Evolutionary conservation across 53 echinoderm and acorn worm genomes (phyloP).

Genomic region (Mesocentrotus franciscanus): DNA sequence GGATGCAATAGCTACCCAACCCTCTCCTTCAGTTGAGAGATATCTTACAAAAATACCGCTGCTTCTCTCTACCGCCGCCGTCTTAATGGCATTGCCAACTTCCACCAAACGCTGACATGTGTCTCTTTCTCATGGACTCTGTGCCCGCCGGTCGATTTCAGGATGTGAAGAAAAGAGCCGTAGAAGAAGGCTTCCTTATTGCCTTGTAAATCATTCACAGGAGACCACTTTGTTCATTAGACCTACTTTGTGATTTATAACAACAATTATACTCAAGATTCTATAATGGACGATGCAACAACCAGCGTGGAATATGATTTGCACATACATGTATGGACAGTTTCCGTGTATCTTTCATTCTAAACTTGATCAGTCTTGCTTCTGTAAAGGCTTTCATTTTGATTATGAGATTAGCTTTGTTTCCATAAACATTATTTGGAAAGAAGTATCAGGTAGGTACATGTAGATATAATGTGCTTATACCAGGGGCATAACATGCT

Average conservation of each 20-base stretch:
- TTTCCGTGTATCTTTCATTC: background rate
- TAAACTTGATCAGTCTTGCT: background rate
- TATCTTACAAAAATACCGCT: slow-evolving; percentile 4
- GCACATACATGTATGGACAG: background rate
- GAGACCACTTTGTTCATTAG: slow-evolving; percentile 35
- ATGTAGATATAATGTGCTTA: background rate
- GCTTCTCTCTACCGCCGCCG: background rate
- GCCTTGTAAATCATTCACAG: background rate
- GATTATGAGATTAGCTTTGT: background rate
- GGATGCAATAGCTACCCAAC: background rate
- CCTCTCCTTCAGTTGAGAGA: slow-evolving; percentile 12
- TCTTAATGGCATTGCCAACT: slow-evolving; percentile 16
- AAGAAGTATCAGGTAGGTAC: background rate
- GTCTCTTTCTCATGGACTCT: slow-evolving; percentile 34
- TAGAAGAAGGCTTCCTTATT: background rate
- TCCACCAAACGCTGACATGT: background rate
- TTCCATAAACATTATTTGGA: background rate
- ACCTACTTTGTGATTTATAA: background rate
- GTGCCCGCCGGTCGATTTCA: background rate
- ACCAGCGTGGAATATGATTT: background rate
- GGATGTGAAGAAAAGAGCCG: background rate
- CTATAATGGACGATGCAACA: background rate
- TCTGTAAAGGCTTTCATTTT: background rate
- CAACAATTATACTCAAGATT: background rate
- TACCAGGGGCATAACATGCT: background rate